Percentiles rank a stretch among this genome's conserved stretches.
phyloP scores from a whole-genome alignment of 2,113 vertebrate genomes.

The western clawed frog (Xenopus tropicalis) region DNA sequence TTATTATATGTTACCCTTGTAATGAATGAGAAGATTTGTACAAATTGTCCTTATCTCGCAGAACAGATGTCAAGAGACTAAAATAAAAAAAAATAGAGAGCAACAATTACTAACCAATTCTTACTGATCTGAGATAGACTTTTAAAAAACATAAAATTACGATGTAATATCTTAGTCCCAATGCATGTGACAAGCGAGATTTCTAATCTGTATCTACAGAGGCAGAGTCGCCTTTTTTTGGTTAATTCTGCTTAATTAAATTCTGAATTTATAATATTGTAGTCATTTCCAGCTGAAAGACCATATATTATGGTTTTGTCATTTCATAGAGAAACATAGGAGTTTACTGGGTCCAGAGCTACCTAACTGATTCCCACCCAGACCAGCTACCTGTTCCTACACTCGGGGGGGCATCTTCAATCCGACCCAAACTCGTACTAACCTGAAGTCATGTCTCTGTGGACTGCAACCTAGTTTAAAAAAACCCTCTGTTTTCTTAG shows the following conservation, averaged over 20 bases:
- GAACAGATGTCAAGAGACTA: constrained; percentile 1
- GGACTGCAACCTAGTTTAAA: too few relatives aligned
- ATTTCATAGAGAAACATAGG: too few relatives aligned
- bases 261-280: constrained; percentile 9
- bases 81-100: not conserved
- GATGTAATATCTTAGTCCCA: constrained; percentile 12
- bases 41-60: not conserved
- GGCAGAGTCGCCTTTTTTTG: constrained; percentile 3
- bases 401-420: too few relatives aligned
- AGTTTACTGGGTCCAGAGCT: too few relatives aligned
- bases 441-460: too few relatives aligned
- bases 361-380: too few relatives aligned
- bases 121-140: constrained; percentile 2
- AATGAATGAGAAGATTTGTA: not conserved
- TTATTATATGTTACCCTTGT: not conserved
- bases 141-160: not conserved
- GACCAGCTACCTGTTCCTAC: too few relatives aligned
- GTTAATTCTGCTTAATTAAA: constrained; percentile 9
- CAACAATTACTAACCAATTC: not conserved
- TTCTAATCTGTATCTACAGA: constrained; percentile 23
- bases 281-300: constrained; percentile 2
- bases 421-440: too few relatives aligned
- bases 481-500: too few relatives aligned
- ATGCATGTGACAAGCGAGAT: constrained; percentile 7
- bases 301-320: too few relatives aligned